A percentile compares a stretch with the other conserved stretches of the same genome.
These are phyloP conservation scores for Pseudopleuronectes americanus DNA, from an alignment of 2,797 vertebrate species.

Conservation along the genomic window DNA sequence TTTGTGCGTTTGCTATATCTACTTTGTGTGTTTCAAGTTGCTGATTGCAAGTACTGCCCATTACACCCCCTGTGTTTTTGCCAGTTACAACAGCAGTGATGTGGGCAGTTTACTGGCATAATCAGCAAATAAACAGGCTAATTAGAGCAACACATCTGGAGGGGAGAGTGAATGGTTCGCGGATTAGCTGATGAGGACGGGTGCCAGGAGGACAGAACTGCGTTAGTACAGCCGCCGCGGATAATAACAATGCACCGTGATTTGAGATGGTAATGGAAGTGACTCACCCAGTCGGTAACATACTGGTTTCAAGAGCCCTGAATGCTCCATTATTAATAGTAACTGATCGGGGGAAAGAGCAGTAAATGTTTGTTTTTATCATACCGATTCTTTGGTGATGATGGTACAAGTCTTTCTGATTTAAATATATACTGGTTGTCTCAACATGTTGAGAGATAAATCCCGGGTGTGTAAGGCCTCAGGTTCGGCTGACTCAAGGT, in stretches of 20 bases:
- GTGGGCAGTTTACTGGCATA: constrained; percentile 57
- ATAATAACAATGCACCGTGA: constrained; percentile 47
- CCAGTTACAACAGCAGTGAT: constrained; percentile 34
- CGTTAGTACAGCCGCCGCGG: constrained; percentile 53
- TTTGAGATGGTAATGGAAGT: constrained; percentile 59
- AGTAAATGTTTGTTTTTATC: constrained; percentile 1
- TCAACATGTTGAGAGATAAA: neutral
- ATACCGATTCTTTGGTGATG: neutral
- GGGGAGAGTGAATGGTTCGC: constrained; percentile 57
- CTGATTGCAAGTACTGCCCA: neutral
- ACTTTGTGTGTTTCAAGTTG: neutral
- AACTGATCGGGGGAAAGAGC: constrained; percentile 1
- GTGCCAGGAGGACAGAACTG: constrained; percentile 34
- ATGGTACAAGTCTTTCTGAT: neutral
- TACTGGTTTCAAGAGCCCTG: constrained; percentile 33
- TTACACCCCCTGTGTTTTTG: constrained; percentile 23
- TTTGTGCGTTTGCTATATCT: neutral
- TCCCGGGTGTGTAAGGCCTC: neutral
- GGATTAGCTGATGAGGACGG: constrained; percentile 50
- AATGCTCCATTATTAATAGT: constrained; percentile 19
- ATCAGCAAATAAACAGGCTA: constrained; percentile 64
- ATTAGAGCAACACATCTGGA: constrained; percentile 71
- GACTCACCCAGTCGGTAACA: constrained; percentile 57
- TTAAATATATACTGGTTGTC: neutral
- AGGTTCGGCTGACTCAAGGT: neutral